Conservation (phyloP, 2,113 vertebrate species). For the Muntiacus muntjak region DNA sequence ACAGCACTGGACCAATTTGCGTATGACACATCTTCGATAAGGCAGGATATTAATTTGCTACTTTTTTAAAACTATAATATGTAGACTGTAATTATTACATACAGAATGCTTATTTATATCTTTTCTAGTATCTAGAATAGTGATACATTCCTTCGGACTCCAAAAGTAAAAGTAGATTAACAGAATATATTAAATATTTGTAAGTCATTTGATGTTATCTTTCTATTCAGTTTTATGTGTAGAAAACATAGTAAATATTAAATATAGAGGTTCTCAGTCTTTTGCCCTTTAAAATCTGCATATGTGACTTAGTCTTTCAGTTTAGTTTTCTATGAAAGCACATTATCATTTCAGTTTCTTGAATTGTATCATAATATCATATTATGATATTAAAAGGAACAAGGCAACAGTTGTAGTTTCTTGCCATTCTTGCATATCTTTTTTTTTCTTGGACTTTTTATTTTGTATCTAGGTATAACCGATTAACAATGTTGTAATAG, state of each 20-base stretch:
- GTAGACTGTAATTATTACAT: background rate
- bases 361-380: background rate
- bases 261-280: background rate
- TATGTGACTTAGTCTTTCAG: background rate
- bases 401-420: background rate
- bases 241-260: background rate
- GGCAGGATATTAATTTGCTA: constrained; percentile 45
- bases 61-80: constrained; percentile 21
- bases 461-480: background rate
- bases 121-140: constrained; percentile 17
- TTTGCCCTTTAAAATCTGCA: background rate
- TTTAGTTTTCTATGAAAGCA: background rate
- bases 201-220: background rate
- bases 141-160: background rate
- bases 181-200: background rate
- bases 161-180: background rate
- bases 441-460: background rate
- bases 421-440: background rate
- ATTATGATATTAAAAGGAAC: background rate
- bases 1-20: constrained; percentile 4
- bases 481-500: background rate
- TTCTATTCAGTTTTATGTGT: background rate
- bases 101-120: background rate
- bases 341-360: background rate
- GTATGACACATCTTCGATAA: constrained; percentile 1